These are phyloP conservation scores for Sarcophaga carnaria DNA, from an alignment of 2,888 invertebrate species.

Conservation along the genomic window DNA sequence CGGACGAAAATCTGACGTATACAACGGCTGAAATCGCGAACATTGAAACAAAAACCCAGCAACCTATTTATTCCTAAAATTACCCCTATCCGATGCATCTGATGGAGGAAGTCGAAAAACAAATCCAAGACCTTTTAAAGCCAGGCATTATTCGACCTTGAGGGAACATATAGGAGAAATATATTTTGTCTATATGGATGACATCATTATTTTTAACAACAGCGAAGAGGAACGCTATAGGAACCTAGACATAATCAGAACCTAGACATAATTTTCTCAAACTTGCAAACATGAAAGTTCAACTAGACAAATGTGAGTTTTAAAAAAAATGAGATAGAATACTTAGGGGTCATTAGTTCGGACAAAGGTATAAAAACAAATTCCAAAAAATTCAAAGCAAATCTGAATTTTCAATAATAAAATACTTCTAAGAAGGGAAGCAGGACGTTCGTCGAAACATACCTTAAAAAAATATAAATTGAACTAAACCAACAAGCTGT, in stretches of 20 bases:
- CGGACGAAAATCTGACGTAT: too few species aligned
- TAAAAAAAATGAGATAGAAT: too few species aligned
- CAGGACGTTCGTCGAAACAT: too few species aligned
- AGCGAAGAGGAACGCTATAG: constrained; percentile 12
- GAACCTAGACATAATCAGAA: background rate
- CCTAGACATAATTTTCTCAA: background rate
- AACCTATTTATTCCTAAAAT: background rate
- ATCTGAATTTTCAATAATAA: background rate
- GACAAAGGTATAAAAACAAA: too few species aligned
- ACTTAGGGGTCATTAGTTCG: too few species aligned
- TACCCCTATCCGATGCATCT: constrained; percentile 18
- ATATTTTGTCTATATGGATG: constrained; percentile 26
- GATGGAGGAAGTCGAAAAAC: constrained; percentile 37
- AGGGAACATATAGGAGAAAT: background rate
- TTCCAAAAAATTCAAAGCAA: constrained; percentile 15
- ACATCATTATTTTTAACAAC: constrained; percentile 37
- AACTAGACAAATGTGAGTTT: too few species aligned
- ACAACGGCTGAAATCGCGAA: too few species aligned
- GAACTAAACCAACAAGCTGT: too few species aligned
- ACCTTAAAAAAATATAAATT: too few species aligned
- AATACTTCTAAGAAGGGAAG: constrained; percentile 24
- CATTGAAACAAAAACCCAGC: too few species aligned
- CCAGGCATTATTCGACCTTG: constrained; percentile 27
- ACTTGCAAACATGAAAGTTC: background rate
- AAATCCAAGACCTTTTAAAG: constrained; percentile 14